Evolutionary conservation across 2,888 invertebrate genomes (phyloP).

Genomic region (Hemaris fuciformis): DNA sequence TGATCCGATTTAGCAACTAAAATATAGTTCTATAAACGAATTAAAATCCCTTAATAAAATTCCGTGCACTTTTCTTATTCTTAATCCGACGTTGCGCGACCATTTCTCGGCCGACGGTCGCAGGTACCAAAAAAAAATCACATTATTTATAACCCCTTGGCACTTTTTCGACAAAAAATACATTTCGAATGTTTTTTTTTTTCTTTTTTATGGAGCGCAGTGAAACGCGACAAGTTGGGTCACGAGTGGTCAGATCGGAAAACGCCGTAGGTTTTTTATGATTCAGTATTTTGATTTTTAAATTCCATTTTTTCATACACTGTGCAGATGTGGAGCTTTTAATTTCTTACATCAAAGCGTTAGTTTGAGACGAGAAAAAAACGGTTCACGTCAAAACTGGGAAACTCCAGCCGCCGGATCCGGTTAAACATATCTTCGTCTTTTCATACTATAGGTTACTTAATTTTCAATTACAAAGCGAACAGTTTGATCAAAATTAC

Average conservation of each 20-base stretch:
- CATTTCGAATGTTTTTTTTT: conserved; percentile 42
- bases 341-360: not conserved
- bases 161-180: conserved; percentile 48
- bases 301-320: not conserved
- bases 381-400: too few relatives aligned
- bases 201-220: conserved; percentile 50
- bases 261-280: conserved; percentile 15
- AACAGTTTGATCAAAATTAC: too few relatives aligned
- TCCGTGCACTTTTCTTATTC: conserved; percentile 2
- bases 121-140: conserved; percentile 45
- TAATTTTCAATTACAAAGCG: too few relatives aligned
- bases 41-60: conserved; percentile 11
- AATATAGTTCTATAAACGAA: not conserved
- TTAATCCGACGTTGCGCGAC: conserved; percentile 24
- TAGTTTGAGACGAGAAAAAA: too few relatives aligned
- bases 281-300: not conserved
- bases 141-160: conserved; percentile 59
- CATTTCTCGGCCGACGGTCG: conserved; percentile 39
- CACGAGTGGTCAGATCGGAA: conserved; percentile 48
- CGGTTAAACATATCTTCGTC: too few relatives aligned
- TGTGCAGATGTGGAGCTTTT: not conserved
- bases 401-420: too few relatives aligned
- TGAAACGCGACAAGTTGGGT: conserved; percentile 55
- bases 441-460: too few relatives aligned
- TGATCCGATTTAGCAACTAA: not conserved